phyloP scores from a whole-genome alignment of 2,797 vertebrate genomes.

The Spinibarbus caldwelli region DNA sequence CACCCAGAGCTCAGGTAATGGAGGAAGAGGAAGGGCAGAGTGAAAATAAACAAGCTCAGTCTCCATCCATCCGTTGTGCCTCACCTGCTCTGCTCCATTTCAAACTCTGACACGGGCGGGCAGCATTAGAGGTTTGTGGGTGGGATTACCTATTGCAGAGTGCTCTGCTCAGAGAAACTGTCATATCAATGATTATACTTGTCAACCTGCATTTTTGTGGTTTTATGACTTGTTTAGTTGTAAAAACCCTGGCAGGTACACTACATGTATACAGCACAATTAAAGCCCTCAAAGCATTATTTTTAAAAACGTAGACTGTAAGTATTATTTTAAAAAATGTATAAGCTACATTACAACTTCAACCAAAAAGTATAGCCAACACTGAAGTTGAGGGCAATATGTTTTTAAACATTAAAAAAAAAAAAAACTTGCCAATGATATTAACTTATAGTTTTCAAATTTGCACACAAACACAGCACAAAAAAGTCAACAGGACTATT shows the following conservation, averaged over 20 bases:
- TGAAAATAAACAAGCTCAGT: constrained; percentile 81
- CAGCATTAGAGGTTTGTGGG: constrained; percentile 34
- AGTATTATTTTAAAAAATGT: background rate
- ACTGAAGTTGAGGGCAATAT: background rate
- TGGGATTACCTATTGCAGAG: constrained; percentile 28
- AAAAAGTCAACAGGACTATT: no score
- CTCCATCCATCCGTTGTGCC: constrained; percentile 61
- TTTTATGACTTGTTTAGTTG: constrained; percentile 7
- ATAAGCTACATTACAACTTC: background rate
- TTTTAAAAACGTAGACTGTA: background rate
- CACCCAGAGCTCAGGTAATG: constrained; percentile 63
- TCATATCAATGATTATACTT: background rate
- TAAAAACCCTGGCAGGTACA: background rate
- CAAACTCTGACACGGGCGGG: constrained; percentile 18
- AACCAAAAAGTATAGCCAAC: background rate
- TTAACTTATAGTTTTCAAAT: background rate
- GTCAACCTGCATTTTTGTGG: constrained; percentile 47
- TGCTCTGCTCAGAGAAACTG: background rate
- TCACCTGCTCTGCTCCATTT: constrained; percentile 43
- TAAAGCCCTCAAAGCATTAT: background rate
- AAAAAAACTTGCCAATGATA: background rate
- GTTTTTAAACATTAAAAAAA: background rate
- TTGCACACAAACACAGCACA: no score
- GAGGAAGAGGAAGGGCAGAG: constrained; percentile 70
- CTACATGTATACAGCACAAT: background rate